Conservation (phyloP, 2,113 vertebrate genomes). For the Syrrhaptes paradoxus region DNA sequence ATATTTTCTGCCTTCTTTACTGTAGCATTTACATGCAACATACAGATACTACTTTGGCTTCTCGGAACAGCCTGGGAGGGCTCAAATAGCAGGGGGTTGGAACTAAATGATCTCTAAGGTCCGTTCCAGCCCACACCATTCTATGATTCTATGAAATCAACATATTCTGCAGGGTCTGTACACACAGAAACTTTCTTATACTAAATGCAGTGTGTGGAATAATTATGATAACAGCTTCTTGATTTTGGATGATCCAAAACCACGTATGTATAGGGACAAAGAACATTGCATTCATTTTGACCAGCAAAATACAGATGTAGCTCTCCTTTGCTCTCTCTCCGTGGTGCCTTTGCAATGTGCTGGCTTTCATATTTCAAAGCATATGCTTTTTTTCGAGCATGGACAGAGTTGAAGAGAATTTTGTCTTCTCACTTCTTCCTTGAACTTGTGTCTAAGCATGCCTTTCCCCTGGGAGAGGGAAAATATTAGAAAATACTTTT, state of each 20-base stretch:
- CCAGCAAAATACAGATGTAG: not conserved
- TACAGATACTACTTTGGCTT: not conserved
- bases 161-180: not conserved
- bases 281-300: not conserved
- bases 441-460: not conserved
- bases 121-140: too few relatives aligned
- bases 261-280: fast-evolving
- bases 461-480: not conserved
- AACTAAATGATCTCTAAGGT: too few relatives aligned
- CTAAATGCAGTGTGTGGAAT: not conserved
- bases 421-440: not conserved
- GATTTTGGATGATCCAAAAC: not conserved
- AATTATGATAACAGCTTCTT: not conserved
- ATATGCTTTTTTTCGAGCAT: not conserved
- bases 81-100: not conserved
- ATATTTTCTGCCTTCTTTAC: not conserved
- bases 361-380: not conserved
- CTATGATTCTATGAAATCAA: not conserved
- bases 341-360: not conserved
- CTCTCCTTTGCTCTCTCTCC: not conserved
- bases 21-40: not conserved
- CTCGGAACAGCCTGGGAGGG: too few relatives aligned
- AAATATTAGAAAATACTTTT: not conserved
- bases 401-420: not conserved
- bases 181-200: not conserved